These are phyloP conservation scores for Trilocha varians DNA, from an alignment of 2,888 invertebrate species.

Conservation along the genomic window DNA sequence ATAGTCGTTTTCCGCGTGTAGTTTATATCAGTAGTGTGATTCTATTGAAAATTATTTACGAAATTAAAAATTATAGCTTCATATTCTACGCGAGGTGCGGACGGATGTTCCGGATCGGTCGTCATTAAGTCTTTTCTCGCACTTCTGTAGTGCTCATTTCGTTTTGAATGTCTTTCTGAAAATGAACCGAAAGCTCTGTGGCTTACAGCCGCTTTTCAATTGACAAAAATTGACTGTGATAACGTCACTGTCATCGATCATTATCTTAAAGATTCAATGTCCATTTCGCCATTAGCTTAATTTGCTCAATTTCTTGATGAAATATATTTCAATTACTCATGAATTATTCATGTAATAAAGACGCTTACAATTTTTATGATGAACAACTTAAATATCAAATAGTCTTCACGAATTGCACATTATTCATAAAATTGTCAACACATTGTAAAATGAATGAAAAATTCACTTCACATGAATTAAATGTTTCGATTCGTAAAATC, in stretches of 20 bases:
- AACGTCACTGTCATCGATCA: neutral
- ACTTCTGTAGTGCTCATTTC: neutral
- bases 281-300: neutral
- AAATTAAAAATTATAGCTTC: slow-evolving; percentile 5
- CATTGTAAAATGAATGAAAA: too few species aligned
- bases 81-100: slow-evolving; percentile 3
- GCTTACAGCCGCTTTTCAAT: neutral
- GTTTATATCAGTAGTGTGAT: slow-evolving; percentile 15
- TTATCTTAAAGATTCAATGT: neutral
- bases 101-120: slow-evolving; percentile 2
- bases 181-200: neutral
- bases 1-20: slow-evolving; percentile 18
- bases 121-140: slow-evolving; percentile 6
- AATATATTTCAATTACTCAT: neutral
- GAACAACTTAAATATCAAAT: too few species aligned
- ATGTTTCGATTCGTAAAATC: too few species aligned
- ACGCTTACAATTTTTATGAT: too few species aligned
- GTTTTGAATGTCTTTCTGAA: neutral
- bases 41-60: slow-evolving; percentile 1
- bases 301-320: neutral
- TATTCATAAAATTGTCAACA: too few species aligned
- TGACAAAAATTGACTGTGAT: neutral
- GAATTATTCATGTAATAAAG: too few species aligned
- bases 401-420: too few species aligned
- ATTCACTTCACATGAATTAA: too few species aligned